Base-by-base conservation (phyloP, 2,888 invertebrate species). In the Eupithecia pulchellata region DNA sequence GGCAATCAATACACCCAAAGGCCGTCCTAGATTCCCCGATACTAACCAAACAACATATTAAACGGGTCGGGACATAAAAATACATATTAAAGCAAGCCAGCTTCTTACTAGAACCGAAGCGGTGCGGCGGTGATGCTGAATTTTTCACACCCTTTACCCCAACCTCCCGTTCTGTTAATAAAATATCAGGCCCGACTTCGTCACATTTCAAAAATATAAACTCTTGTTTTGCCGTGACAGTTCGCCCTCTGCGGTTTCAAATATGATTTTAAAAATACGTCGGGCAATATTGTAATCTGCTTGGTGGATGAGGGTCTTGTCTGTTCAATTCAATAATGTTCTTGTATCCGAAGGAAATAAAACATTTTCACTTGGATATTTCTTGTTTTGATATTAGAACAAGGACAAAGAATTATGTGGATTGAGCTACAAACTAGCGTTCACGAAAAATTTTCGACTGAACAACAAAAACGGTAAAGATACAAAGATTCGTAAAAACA, bases 181-280 rank as follows among this genome's bases (percentile, higher is more conserved):
- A 91, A 89, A 90, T 88, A 91, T 91, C 82, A 89, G 78, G 80
- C 76, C 80, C 87, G 86, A 89, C 90, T 89, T 91, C 89, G 89
- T 89, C 91, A 90, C 91, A 89, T 89, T 82, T 88, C 86, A 84
- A 86, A 82, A 82, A 80, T 82, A 82, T 75, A 20, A 52, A 71
- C 67, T 72, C 68, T 62, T 64, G 61, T 71, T 72, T 73, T 77
- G 72, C 66, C 66, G 30, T 30, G 34, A 61, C 25, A 60, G 9
- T 20, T 20, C 20, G 32, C 61, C 6, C 34, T 25, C 25, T 20
- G 61, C 61, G 61, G 61, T 61, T 60, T 25, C 34, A 61, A 61
- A 61, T 32, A 61, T 36, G 20, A 61, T 61, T 61, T 60, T 20
- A 25, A 32, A 61, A 34, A 61, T 34, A 25, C n/a, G 29, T 29